phyloP scores from a whole-genome alignment of 2,797 vertebrate species.

The Buceros bicornis region DNA sequence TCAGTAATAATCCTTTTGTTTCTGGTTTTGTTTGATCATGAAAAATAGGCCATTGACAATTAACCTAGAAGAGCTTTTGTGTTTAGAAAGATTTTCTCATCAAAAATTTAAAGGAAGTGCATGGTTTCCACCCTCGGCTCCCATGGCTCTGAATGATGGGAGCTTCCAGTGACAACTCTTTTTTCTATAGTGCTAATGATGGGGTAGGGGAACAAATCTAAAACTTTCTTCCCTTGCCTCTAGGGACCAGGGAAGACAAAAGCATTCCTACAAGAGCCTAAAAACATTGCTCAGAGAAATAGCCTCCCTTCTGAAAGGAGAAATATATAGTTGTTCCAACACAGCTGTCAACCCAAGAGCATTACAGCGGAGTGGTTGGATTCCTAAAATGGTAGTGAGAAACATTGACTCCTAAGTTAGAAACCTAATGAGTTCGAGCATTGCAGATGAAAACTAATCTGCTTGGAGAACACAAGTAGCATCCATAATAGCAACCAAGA shows the following conservation, averaged over 20 bases:
- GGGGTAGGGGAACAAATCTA: neutral
- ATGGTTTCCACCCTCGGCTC: neutral
- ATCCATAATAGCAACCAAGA: neutral
- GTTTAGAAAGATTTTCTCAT: neutral
- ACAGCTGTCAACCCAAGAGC: constrained; percentile 13
- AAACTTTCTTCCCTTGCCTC: neutral
- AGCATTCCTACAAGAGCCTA: neutral
- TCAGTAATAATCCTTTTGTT: neutral
- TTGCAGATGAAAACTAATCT: neutral
- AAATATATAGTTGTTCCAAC: neutral
- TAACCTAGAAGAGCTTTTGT: neutral
- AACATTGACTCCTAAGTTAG: neutral
- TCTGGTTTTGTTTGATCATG: neutral
- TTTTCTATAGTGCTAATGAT: neutral
- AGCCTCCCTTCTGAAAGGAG: neutral
- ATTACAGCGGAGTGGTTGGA: neutral
- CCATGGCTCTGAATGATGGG: neutral
- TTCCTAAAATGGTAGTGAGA: neutral
- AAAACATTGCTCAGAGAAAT: neutral
- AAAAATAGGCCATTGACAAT: neutral
- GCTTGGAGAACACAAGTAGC: neutral
- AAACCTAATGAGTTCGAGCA: neutral
- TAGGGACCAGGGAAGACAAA: neutral
- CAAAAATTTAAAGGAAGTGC: neutral
- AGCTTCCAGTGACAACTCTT: neutral